phyloP scores from a whole-genome alignment of 2,113 vertebrate genomes.

The Crotalus helleri region DNA sequence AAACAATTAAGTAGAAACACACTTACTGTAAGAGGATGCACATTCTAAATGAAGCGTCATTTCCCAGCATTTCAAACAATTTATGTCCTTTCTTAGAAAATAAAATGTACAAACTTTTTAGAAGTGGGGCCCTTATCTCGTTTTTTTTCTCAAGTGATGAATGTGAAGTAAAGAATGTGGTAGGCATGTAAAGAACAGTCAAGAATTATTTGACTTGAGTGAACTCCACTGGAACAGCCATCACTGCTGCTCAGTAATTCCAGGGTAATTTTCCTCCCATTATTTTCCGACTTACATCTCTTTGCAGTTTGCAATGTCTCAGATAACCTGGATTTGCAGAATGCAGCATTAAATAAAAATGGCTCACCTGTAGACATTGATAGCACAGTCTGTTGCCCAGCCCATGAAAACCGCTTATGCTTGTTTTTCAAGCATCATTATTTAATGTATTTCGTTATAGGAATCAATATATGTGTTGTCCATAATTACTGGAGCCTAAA shows the following conservation, averaged over 20 bases:
- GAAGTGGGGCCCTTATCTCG: background rate
- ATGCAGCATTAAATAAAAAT: slow-evolving; percentile 15
- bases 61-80: background rate
- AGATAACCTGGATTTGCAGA: background rate
- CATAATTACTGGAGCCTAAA: background rate
- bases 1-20: background rate
- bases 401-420: background rate
- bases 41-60: background rate
- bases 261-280: background rate
- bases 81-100: background rate
- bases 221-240: background rate
- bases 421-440: background rate
- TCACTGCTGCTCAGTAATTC: background rate
- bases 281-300: background rate
- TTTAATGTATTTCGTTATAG: background rate
- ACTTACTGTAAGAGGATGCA: background rate
- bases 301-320: background rate
- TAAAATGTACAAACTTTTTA: background rate
- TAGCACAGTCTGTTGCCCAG: background rate
- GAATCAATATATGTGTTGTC: background rate
- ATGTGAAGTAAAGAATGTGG: background rate
- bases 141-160: background rate
- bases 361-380: background rate
- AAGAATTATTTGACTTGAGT: background rate
- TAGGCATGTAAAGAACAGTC: background rate